phyloP scores from a whole-genome alignment of 2,113 vertebrate genomes.

The Hippopotamus amphibius region DNA sequence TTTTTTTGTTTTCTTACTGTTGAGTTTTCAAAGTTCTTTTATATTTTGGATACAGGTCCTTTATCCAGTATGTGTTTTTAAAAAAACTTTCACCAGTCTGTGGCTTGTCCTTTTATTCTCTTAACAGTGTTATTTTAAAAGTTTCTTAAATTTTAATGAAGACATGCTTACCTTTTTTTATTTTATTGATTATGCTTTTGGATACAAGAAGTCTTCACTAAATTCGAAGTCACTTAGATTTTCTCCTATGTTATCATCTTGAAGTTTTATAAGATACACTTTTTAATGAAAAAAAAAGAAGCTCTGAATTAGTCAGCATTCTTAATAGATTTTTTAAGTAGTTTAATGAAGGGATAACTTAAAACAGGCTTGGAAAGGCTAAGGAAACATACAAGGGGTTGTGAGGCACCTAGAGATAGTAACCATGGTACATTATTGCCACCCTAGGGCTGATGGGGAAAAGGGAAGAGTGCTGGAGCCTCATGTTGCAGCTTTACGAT shows the following conservation, averaged over 20 bases:
- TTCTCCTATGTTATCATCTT: not conserved
- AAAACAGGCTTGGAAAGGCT: not conserved
- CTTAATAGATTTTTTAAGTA: not conserved
- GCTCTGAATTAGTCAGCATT: not conserved
- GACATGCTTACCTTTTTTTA: not conserved
- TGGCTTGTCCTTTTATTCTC: not conserved
- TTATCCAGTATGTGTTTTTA: not conserved
- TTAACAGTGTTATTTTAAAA: not conserved
- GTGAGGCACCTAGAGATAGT: not conserved
- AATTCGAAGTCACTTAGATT: not conserved
- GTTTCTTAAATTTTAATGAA: not conserved
- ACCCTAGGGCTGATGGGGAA: not conserved
- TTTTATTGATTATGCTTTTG: not conserved
- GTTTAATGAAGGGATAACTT: not conserved
- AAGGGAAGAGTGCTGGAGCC: no score
- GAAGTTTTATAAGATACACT: not conserved
- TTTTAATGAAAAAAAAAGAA: not conserved
- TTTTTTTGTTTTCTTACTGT: not conserved
- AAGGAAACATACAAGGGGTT: not conserved
- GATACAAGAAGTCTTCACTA: not conserved
- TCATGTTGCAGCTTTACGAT: fast-evolving
- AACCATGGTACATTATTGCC: fast-evolving
- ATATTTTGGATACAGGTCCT: not conserved
- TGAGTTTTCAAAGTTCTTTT: not conserved
- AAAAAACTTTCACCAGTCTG: not conserved